Base-by-base conservation (phyloP, 2,797 vertebrate genomes). In the Harpagifer antarcticus region DNA sequence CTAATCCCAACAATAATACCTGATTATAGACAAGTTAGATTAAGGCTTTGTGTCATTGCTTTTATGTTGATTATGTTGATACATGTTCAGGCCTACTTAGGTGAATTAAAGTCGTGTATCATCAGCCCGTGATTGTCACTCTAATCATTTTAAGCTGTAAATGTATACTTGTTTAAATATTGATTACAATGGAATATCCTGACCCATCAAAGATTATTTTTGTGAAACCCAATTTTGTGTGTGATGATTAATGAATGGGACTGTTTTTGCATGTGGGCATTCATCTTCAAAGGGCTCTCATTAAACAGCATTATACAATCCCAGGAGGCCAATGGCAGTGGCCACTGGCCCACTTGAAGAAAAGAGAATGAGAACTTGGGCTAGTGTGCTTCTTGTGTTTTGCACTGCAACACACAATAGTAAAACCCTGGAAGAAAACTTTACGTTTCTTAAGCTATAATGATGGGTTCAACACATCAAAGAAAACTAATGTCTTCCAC, bases 61-160 rank as follows among this genome's bases (percentile, higher is more conserved):
- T 92, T 93, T 88, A 93, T 89, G 85, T 86, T 93, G 89, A 94
- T 94, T 93, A 37, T 89, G 90, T 90, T 91, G 76, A 88, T 91
- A 87, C 83, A 60, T 88, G 89, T 86, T 81, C 59, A 48, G 61
- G 49, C 44, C 66, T 79, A 82, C 86, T 87, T 86, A 86, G 60
- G 74, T 74, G 86, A 86, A 91, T 91, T 80, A 87, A 85, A 83
- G n/a, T 68, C 73, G 27, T 89, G 85, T 91, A 68, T 66, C 74
- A 47, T 55, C 57, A 47, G 2, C 53, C 61, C 59, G 13, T 63
- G 49, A 50, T 67, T 67, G 68, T 86, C 66, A 67, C 42, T 74
- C 52, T 76, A 86, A 89, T 92, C 74, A 83, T 66, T 58, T 82
- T 82, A 87, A 85, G 68, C 68, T 67, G 55, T 61, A 61, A 74